These are phyloP conservation scores for Theocolax elegans DNA, from an alignment of 1,140 invertebrate genomes.

Conservation along the genomic window DNA sequence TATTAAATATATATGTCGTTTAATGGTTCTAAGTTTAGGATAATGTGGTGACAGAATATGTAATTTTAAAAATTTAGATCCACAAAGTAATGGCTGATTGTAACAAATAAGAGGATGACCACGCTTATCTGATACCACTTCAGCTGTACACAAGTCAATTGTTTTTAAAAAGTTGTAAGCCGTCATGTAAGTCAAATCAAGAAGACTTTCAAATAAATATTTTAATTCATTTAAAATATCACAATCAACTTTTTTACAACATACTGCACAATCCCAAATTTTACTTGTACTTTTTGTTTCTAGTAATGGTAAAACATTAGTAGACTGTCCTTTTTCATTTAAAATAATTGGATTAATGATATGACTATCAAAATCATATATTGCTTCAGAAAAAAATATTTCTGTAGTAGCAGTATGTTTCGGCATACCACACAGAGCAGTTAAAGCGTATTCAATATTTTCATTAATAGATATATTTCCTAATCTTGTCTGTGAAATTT, in stretches of 20 bases:
- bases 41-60: background rate
- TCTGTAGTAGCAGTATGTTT: background rate
- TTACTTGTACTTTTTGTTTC: background rate
- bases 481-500: background rate
- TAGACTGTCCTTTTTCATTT: conserved; percentile 16
- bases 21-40: too few relatives aligned
- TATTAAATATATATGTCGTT: too few relatives aligned
- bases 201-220: background rate
- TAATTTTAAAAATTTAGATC: conserved; percentile 17
- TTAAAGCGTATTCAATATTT: background rate
- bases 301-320: background rate
- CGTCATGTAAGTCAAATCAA: background rate
- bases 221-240: background rate
- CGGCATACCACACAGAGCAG: too few relatives aligned
- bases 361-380: background rate
- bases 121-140: conserved; percentile 31
- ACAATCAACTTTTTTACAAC: background rate
- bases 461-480: background rate
- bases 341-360: background rate
- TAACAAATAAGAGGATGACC: conserved; percentile 17
- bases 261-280: background rate
- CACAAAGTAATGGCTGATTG: background rate
- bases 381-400: background rate
- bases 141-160: background rate
- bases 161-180: background rate